These are phyloP conservation scores for Colostygia pectinataria DNA, from an alignment of 2,888 invertebrate species.

Conservation along the genomic window DNA sequence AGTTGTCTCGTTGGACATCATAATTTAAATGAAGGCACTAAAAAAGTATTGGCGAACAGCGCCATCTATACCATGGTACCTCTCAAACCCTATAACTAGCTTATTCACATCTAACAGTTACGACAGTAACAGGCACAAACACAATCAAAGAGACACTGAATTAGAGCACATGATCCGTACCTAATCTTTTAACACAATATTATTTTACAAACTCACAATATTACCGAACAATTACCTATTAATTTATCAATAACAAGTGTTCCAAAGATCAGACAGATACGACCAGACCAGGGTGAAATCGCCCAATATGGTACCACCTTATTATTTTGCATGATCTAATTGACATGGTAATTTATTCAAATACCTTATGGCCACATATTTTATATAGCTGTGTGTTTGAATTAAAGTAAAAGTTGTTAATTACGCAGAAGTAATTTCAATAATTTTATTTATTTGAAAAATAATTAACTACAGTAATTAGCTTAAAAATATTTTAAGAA, in stretches of 20 bases:
- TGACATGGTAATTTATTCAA: constrained; percentile 62
- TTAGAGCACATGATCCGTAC: too few species aligned
- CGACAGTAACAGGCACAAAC: too few species aligned
- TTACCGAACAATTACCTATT: constrained; percentile 22
- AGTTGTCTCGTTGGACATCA: constrained; percentile 3
- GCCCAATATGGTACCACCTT: constrained; percentile 51
- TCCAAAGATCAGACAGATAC: constrained; percentile 35
- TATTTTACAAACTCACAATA: constrained; percentile 9
- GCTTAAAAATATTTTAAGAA: too few species aligned
- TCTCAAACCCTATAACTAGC: too few species aligned
- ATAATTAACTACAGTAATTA: too few species aligned
- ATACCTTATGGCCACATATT: constrained; percentile 60
- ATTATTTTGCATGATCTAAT: constrained; percentile 58
- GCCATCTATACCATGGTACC: too few species aligned
- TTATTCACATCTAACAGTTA: too few species aligned
- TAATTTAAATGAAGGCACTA: constrained; percentile 1
- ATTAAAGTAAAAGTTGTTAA: too few species aligned
- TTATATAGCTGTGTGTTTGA: background rate
- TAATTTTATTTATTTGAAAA: too few species aligned
- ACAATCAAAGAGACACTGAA: background rate
- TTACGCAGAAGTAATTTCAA: too few species aligned
- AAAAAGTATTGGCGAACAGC: too few species aligned
- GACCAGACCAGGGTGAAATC: constrained; percentile 42
- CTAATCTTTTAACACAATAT: background rate
- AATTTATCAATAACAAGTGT: constrained; percentile 21